These are phyloP conservation scores for Pinna nobilis DNA, from an alignment of 1,140 invertebrate species.

Conservation along the genomic window DNA sequence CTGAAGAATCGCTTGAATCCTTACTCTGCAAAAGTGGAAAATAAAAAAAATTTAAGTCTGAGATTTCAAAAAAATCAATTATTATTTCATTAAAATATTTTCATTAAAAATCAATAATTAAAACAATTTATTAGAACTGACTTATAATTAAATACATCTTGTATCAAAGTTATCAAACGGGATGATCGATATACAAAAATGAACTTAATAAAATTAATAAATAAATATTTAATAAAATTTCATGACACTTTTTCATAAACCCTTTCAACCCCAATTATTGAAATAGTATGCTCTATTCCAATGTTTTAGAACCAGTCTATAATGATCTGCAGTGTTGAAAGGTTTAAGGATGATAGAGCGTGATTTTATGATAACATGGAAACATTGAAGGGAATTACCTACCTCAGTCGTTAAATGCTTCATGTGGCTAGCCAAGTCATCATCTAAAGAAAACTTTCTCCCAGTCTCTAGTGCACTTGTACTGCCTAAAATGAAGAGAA, in stretches of 20 bases:
- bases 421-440: slow-evolving; percentile 29
- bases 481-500: slow-evolving; percentile 46
- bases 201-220: not conserved
- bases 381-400: not conserved
- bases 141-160: not conserved
- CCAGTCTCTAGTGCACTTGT: slow-evolving; percentile 55
- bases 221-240: no score
- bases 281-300: no score
- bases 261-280: no score
- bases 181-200: not conserved
- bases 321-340: no score
- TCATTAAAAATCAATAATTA: no score
- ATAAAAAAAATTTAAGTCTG: slow-evolving; percentile 4
- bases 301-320: no score
- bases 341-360: no score
- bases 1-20: slow-evolving; percentile 34
- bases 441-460: slow-evolving; percentile 50
- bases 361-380: not conserved
- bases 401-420: slow-evolving; percentile 35
- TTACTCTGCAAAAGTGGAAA: slow-evolving; percentile 32
- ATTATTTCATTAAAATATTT: not conserved
- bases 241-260: no score
- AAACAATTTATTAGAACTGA: not conserved
- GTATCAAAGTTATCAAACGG: not conserved
- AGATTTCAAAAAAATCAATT: not conserved